Percentiles rank a stretch among this genome's conserved stretches.
These are phyloP conservation scores for Papilio gigon DNA, from an alignment of 2,888 invertebrate species.

Conservation along the genomic window DNA sequence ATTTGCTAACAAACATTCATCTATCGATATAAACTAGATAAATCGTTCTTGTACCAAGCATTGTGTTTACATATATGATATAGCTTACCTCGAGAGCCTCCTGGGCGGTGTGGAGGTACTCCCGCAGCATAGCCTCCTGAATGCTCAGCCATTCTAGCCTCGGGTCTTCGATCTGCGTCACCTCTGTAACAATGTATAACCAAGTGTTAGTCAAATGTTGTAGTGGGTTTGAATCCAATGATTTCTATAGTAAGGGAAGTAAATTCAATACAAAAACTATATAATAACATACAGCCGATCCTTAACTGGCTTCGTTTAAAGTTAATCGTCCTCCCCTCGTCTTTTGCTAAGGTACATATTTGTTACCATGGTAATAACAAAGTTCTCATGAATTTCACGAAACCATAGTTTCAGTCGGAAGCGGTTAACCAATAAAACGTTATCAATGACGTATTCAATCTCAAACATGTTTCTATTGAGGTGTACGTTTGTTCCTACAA, in stretches of 20 bases:
- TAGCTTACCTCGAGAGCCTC: constrained; percentile 93
- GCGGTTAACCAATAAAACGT: neutral
- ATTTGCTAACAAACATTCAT: too few species aligned
- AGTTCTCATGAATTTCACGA: too few species aligned
- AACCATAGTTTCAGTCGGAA: too few species aligned
- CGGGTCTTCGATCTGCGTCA: constrained; percentile 98
- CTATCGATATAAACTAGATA: too few species aligned
- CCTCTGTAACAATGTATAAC: constrained; percentile 84
- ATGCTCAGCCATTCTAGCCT: constrained; percentile 97
- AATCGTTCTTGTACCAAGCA: neutral
- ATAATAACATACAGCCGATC: constrained; percentile 44
- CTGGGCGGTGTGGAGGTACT: constrained; percentile 97
- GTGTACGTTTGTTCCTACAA: neutral
- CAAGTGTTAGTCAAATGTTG: neutral
- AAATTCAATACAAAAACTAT: constrained; percentile 28
- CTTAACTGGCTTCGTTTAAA: constrained; percentile 53
- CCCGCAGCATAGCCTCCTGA: constrained; percentile 98
- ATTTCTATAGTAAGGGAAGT: neutral
- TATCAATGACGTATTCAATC: constrained; percentile 6
- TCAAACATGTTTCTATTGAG: neutral
- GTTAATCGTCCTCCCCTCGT: constrained; percentile 49
- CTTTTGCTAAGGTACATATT: constrained; percentile 32
- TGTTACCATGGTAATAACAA: too few species aligned
- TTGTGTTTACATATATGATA: constrained; percentile 1
- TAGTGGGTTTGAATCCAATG: too few species aligned